Percentiles rank a stretch among this genome's conserved stretches.
These are phyloP conservation scores for Bombus confusus DNA, from an alignment of 1,140 invertebrate species.

Conservation along the genomic window DNA sequence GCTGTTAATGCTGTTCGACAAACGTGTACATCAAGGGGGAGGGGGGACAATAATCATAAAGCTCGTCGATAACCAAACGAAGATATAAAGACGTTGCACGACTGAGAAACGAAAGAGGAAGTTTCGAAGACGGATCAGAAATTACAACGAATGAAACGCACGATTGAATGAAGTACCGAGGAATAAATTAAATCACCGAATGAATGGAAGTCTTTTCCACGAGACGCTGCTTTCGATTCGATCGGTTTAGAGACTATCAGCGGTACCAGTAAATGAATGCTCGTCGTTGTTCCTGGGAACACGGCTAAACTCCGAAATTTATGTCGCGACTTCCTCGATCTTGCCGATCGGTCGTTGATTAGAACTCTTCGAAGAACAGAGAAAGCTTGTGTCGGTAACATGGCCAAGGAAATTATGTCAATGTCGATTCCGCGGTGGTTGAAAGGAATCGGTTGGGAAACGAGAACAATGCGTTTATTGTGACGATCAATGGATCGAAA, in stretches of 20 bases:
- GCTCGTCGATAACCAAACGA: conserved; percentile 49
- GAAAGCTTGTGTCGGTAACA: conserved; percentile 35
- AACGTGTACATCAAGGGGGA: conserved; percentile 53
- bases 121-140: background rate
- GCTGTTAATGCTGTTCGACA: conserved; percentile 52
- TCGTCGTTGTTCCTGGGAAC: conserved; percentile 51
- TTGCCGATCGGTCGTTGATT: conserved; percentile 44
- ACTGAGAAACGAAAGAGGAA: background rate
- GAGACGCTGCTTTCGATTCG: conserved; percentile 60
- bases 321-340: conserved; percentile 49
- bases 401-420: conserved; percentile 14
- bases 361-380: conserved; percentile 41
- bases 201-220: conserved; percentile 56
- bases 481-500: background rate
- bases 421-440: background rate
- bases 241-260: conserved; percentile 55
- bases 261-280: conserved; percentile 51
- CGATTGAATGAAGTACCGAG: conserved; percentile 42
- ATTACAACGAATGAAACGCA: background rate
- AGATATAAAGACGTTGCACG: background rate
- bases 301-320: conserved; percentile 62
- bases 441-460: background rate
- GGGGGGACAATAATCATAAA: conserved; percentile 61
- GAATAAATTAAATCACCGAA: conserved; percentile 18
- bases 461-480: conserved; percentile 34